Evolutionary conservation across 2,113 vertebrate genomes (phyloP).

Genomic region (Colinus virginianus): DNA sequence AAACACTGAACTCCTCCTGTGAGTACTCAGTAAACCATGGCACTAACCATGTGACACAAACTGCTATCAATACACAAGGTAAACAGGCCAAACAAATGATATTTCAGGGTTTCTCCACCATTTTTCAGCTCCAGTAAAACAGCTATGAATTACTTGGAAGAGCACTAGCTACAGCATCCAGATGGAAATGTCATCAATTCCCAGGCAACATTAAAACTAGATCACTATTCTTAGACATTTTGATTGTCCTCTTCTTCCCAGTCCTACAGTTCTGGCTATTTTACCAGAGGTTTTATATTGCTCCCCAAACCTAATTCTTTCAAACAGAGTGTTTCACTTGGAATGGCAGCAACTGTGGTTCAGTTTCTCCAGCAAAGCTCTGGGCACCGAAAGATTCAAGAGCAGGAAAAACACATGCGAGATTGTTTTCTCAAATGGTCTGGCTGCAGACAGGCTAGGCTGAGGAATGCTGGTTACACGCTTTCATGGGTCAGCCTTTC

Average conservation of each 20-base stretch:
- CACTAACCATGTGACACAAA: not conserved
- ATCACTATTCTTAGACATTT: conserved; percentile 33
- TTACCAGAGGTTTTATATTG: conserved; percentile 12
- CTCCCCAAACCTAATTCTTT: conserved; percentile 18
- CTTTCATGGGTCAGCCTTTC: conserved; percentile 56
- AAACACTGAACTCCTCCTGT: not conserved
- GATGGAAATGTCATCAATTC: conserved; percentile 34
- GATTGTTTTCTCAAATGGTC: conserved; percentile 56
- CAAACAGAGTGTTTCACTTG: conserved; percentile 52
- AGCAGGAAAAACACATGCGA: conserved; percentile 24
- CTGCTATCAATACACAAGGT: not conserved
- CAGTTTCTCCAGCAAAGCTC: conserved; percentile 48
- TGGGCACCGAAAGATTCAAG: conserved; percentile 29
- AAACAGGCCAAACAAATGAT: not conserved
- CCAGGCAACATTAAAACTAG: not conserved
- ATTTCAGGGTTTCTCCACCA: not conserved
- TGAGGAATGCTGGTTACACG: conserved; percentile 53
- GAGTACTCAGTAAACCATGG: not conserved
- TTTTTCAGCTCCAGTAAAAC: not conserved
- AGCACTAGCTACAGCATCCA: not conserved
- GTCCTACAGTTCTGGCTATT: not conserved
- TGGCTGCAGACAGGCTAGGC: conserved; percentile 41
- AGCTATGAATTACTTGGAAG: conserved; percentile 5
- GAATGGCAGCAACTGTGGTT: conserved; percentile 32
- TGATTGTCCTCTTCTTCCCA: conserved; percentile 23